Percentiles rank a stretch among this genome's conserved stretches.
These are phyloP conservation scores for Drosophila busckii DNA, from an alignment of 1,140 invertebrate genomes.

Conservation along the genomic window DNA sequence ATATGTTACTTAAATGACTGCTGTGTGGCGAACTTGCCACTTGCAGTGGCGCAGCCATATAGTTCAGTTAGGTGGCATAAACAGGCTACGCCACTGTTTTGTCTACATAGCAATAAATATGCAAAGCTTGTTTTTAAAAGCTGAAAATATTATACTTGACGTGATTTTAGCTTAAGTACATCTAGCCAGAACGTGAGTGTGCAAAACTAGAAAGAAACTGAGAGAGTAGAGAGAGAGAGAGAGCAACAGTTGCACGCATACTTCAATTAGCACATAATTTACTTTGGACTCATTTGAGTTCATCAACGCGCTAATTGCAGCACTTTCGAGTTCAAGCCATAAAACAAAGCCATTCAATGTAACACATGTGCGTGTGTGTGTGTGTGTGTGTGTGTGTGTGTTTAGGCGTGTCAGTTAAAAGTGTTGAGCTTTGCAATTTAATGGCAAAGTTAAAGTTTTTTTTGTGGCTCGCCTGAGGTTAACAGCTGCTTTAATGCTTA, in stretches of 20 bases:
- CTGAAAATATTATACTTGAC: constrained; percentile 4
- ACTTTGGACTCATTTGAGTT: constrained; percentile 67
- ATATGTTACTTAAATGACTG: too few relatives aligned
- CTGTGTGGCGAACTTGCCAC: too few relatives aligned
- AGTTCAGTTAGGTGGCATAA: too few relatives aligned
- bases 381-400: constrained; percentile 4
- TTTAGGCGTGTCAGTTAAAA: constrained; percentile 17
- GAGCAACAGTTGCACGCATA: constrained; percentile 34
- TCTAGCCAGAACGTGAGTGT: not conserved
- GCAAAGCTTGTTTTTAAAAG: not conserved
- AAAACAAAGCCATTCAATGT: constrained; percentile 32
- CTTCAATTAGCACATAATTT: constrained; percentile 74
- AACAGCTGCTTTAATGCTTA: not conserved
- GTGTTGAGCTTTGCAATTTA: constrained; percentile 38
- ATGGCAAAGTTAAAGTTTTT: constrained; percentile 11
- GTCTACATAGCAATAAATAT: too few relatives aligned
- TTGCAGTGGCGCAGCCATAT: too few relatives aligned
- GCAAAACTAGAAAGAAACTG: not conserved
- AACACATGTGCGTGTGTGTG: not conserved
- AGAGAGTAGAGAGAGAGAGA: not conserved
- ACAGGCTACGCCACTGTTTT: too few relatives aligned
- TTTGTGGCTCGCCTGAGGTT: constrained; percentile 8
- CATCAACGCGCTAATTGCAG: constrained; percentile 68
- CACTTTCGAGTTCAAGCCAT: constrained; percentile 63
- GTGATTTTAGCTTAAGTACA: constrained; percentile 17